These are phyloP conservation scores for Hyles euphorbiae DNA, from an alignment of 1,140 invertebrate genomes.

Conservation along the genomic window DNA sequence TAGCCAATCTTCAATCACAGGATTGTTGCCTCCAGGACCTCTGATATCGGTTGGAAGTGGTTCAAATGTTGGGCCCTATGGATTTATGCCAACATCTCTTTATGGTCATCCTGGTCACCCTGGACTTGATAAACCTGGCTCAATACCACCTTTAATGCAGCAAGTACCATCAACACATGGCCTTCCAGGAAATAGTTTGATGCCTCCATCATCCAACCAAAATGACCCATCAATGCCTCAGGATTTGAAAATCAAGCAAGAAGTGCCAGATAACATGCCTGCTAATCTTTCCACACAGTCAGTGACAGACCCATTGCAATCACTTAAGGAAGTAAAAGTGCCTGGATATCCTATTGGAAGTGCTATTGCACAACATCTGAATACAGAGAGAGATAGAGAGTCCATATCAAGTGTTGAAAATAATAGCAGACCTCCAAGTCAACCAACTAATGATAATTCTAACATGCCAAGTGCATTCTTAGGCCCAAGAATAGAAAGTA, in stretches of 20 bases:
- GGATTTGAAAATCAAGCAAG: constrained; percentile 88
- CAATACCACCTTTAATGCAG: constrained; percentile 72
- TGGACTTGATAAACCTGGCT: constrained; percentile 60
- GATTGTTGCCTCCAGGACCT: constrained; percentile 74
- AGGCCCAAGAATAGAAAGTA: constrained; percentile 80
- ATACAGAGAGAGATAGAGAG: constrained; percentile 65
- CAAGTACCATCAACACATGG: constrained; percentile 72
- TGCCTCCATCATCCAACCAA: constrained; percentile 53
- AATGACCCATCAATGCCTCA: constrained; percentile 80
- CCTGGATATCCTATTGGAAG: constrained; percentile 80
- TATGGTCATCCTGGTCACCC: constrained; percentile 63
- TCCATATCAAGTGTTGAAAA: constrained; percentile 67
- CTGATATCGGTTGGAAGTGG: constrained; percentile 76
- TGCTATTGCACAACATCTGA: constrained; percentile 67
- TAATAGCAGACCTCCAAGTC: constrained; percentile 63
- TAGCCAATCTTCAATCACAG: constrained; percentile 73
- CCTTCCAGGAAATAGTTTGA: constrained; percentile 47
- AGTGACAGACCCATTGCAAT: constrained; percentile 83
- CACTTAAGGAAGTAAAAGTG: constrained; percentile 87
- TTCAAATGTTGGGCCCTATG: constrained; percentile 70
- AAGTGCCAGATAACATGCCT: constrained; percentile 76
- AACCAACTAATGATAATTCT: constrained; percentile 59
- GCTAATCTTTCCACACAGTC: constrained; percentile 73
- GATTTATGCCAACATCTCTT: constrained; percentile 70
- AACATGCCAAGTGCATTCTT: constrained; percentile 67